These are phyloP conservation scores for Gasterosteus nipponicus DNA, from an alignment of 2,113 vertebrate genomes.

Conservation along the genomic window DNA sequence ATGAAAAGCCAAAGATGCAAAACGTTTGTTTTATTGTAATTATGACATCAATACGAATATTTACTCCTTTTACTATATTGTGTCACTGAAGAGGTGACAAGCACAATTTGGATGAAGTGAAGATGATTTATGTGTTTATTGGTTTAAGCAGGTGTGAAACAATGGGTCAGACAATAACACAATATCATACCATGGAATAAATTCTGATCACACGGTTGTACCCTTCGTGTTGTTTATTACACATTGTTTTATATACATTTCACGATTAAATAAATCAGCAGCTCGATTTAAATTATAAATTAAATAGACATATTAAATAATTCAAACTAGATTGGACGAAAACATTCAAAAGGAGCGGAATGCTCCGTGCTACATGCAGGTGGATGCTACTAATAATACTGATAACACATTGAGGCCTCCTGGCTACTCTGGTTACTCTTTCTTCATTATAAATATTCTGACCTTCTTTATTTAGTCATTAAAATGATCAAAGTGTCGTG, in stretches of 20 bases:
- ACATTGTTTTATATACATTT: background rate
- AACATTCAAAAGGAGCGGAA: background rate
- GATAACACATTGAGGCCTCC: slow-evolving; percentile 17
- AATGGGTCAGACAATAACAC: background rate
- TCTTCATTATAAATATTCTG: slow-evolving; percentile 13
- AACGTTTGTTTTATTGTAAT: slow-evolving; percentile 1
- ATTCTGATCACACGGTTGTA: background rate
- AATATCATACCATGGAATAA: background rate
- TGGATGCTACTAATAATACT: slow-evolving; percentile 6
- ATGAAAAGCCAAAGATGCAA: slow-evolving; percentile 15
- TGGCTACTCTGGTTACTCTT: background rate
- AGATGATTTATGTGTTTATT: background rate
- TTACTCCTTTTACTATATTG: background rate
- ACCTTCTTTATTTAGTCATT: slow-evolving; percentile 27
- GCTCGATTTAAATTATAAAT: background rate
- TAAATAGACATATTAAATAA: background rate
- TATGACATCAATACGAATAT: background rate
- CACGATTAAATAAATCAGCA: background rate
- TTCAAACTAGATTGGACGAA: background rate
- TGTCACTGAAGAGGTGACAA: background rate
- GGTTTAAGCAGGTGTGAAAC: background rate
- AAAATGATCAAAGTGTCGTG: slow-evolving; percentile 12
- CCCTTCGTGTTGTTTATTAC: background rate
- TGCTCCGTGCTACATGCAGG: slow-evolving; percentile 50
- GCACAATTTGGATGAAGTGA: slow-evolving; percentile 9